Percentiles rank a stretch among this genome's conserved stretches.
These are phyloP conservation scores for Calidris pygmaea DNA, from an alignment of 2,113 vertebrate genomes.

Conservation along the genomic window DNA sequence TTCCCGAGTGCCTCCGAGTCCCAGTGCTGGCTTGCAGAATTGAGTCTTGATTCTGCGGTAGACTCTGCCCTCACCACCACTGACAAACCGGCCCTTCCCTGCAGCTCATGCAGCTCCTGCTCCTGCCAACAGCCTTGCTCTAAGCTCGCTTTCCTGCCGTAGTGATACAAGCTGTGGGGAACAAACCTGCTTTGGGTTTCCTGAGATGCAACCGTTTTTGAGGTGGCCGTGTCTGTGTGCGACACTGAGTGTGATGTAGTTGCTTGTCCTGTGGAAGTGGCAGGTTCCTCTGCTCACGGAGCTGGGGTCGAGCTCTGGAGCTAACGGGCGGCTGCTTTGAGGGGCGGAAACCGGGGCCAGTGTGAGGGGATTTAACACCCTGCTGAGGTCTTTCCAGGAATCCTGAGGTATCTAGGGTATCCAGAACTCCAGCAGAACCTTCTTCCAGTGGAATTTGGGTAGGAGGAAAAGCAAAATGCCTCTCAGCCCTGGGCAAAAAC, in stretches of 20 bases:
- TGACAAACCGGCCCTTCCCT: background rate
- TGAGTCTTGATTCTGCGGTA: background rate
- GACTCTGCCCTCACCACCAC: slow-evolving; percentile 22
- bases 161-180: background rate
- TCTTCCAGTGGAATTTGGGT: background rate
- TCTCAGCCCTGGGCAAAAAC: background rate
- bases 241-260: background rate
- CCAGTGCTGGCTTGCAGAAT: background rate
- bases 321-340: background rate
- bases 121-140: background rate
- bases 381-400: background rate
- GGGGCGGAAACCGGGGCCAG: background rate
- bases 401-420: background rate
- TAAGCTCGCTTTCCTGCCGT: background rate
- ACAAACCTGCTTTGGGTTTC: background rate
- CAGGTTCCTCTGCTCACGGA: background rate
- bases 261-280: background rate
- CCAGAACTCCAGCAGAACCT: background rate
- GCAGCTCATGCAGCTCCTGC: background rate
- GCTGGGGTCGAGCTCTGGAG: background rate
- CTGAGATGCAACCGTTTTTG: slow-evolving; percentile 51
- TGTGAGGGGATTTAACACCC: background rate
- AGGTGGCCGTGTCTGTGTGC: slow-evolving; percentile 50
- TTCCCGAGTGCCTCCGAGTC: background rate
- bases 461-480: background rate